These are phyloP conservation scores for Atrina japonica DNA, from an alignment of 2,888 invertebrate species.

Conservation along the genomic window DNA sequence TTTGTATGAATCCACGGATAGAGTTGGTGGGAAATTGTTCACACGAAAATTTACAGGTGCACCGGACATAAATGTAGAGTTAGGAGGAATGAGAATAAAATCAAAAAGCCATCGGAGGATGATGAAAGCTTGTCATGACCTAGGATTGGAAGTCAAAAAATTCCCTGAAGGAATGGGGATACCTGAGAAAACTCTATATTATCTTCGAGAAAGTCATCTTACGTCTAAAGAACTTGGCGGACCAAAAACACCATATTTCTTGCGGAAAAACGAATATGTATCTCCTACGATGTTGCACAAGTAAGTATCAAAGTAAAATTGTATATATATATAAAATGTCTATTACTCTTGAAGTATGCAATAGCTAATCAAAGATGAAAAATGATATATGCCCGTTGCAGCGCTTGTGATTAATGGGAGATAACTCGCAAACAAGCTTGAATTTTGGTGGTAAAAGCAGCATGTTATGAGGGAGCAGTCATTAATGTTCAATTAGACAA, in stretches of 20 bases:
- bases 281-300: too few species aligned
- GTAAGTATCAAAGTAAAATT: too few species aligned
- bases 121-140: constrained; percentile 32
- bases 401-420: too few species aligned
- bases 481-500: too few species aligned
- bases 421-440: too few species aligned
- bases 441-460: too few species aligned
- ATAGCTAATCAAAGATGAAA: too few species aligned
- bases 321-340: too few species aligned
- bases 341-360: too few species aligned
- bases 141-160: constrained; percentile 34
- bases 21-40: constrained; percentile 48
- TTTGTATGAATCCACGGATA: constrained; percentile 49
- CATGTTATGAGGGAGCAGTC: too few species aligned
- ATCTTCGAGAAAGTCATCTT: constrained; percentile 37
- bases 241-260: constrained; percentile 35
- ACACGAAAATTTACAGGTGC: constrained; percentile 40
- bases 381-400: too few species aligned
- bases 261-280: too few species aligned
- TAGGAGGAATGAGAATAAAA: constrained; percentile 49
- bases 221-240: constrained; percentile 11
- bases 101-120: constrained; percentile 23
- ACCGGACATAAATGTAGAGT: constrained; percentile 49
- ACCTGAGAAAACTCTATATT: constrained; percentile 18
- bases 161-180: constrained; percentile 26